Evolutionary conservation across 2,797 vertebrate genomes (phyloP).

Genomic region (Cossypha heuglini): DNA sequence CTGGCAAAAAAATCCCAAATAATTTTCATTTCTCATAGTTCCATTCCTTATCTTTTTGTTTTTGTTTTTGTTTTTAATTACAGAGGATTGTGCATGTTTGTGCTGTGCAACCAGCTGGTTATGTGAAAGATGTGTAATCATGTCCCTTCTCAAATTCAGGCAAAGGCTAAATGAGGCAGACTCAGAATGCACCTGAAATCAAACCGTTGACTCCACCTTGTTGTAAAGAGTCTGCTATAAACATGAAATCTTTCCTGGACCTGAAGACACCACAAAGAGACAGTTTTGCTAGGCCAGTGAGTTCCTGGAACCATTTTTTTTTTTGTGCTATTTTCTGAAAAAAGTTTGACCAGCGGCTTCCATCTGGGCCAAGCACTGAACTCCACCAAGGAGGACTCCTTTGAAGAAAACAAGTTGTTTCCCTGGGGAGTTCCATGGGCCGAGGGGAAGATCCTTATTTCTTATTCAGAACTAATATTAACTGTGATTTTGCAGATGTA

Average conservation of each 20-base stretch:
- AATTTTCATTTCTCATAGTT: background rate
- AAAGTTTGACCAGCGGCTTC: background rate
- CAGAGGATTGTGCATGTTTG: background rate
- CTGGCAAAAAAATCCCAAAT: background rate
- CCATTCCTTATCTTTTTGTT: rapidly evolving
- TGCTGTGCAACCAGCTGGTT: background rate
- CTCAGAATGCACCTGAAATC: background rate
- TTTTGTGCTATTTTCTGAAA: background rate
- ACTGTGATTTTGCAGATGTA: background rate
- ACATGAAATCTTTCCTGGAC: background rate
- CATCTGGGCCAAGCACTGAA: background rate
- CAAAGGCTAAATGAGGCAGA: background rate
- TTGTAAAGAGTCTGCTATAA: background rate
- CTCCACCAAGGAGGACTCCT: background rate
- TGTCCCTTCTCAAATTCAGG: background rate
- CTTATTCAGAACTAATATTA: background rate
- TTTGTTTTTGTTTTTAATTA: no score
- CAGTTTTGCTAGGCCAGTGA: background rate
- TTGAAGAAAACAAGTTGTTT: background rate
- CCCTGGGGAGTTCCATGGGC: background rate
- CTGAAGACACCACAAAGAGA: rapidly evolving
- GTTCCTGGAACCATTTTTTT: background rate
- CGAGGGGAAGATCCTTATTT: background rate
- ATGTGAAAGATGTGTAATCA: background rate
- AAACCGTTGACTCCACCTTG: background rate